Base-by-base conservation (phyloP, 2,113 vertebrate genomes). In the Excalfactoria chinensis region DNA sequence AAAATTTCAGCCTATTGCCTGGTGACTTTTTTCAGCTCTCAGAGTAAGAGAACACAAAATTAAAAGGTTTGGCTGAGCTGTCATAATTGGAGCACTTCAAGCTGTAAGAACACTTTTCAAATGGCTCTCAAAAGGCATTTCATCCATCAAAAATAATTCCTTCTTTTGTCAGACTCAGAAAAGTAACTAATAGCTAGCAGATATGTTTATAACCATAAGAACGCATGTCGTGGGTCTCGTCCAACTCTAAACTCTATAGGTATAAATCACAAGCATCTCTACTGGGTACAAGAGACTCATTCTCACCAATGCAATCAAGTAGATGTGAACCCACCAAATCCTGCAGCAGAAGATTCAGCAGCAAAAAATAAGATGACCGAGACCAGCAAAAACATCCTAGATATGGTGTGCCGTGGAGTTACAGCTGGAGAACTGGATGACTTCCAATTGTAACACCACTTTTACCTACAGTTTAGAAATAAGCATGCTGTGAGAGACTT, bases 111-210 rank as follows among this genome's bases (percentile, higher is more conserved):
- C 1, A 4, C 68, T 93, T 93, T 95, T 91, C 79, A 93, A 95
- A 91, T 62, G 35, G 83, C 76, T 95, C 93, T 93, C 82, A 70
- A 88, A 89, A 90, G 89, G 80, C 53, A 56, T 80, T 95, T 92
- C 56, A 89, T 86, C 85, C 46, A 8, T 94, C 92, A 94, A 71
- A 92, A 93, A 80, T 62, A 93, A 92, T 88, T 89, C 64, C 43
- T 68, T 94, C 74, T 66, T 89, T 97, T 94, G 88, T 96, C 88
- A 93, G 84, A 34, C 81, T 92, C 68, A 73, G 76, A 89, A 96
- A 94, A 86, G 86, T 73, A 93, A 93, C 86, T 92, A 81, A 94
- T 94, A 21, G 3, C 88, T 84, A 69, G 35, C 81, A 94, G 82
- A 74, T 90, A 94, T 86, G 84, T 89, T 93, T 91, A 43, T 92